Evolutionary conservation across 2,888 invertebrate genomes (phyloP).

Genomic region (Tiliacea aurago): DNA sequence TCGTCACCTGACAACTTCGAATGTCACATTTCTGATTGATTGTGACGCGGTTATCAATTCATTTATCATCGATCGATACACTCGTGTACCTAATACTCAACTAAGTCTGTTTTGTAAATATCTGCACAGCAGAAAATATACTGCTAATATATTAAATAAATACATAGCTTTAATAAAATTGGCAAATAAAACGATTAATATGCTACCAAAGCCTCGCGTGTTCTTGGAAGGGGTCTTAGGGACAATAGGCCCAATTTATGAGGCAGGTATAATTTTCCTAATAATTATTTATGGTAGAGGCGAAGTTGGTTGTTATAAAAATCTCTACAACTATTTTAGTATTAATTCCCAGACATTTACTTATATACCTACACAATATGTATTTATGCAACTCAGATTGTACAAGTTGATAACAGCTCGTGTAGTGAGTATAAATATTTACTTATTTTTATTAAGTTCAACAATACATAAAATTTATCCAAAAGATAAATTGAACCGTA

Average conservation of each 20-base stretch:
- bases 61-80: constrained; percentile 31
- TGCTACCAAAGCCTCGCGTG: constrained; percentile 21
- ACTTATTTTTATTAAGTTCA: constrained; percentile 15
- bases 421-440: constrained; percentile 13
- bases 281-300: constrained; percentile 44
- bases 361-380: neutral
- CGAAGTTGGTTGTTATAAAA: constrained; percentile 22
- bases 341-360: constrained; percentile 24
- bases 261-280: constrained; percentile 45
- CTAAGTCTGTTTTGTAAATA: constrained; percentile 19
- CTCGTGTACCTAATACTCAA: constrained; percentile 1
- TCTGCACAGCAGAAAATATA: constrained; percentile 1
- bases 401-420: constrained; percentile 11
- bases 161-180: neutral
- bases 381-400: constrained; percentile 21
- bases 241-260: constrained; percentile 54
- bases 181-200: constrained; percentile 19
- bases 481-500: neutral
- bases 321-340: constrained; percentile 20
- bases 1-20: constrained; percentile 63
- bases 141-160: neutral
- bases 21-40: constrained; percentile 65
- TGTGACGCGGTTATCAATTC: constrained; percentile 55
- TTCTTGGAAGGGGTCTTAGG: constrained; percentile 43
- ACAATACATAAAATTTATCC: constrained; percentile 8